Base-by-base conservation (phyloP, 1,140 invertebrate species). In the Conus ventricosus region DNA sequence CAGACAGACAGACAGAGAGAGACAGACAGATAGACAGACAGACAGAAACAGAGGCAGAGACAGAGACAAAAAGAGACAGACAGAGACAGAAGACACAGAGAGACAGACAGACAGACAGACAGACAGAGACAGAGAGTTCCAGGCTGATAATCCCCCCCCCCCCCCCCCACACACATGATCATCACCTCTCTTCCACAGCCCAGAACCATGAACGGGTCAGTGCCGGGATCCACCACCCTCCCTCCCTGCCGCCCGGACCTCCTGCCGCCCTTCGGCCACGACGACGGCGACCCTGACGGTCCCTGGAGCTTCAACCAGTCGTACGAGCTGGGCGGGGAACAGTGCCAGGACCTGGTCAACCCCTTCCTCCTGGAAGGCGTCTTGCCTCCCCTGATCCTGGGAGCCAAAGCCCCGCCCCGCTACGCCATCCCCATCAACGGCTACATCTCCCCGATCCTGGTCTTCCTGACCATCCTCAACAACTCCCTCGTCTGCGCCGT, bases 401-500 rank as follows among this genome's bases (percentile, higher is more conserved):
- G 25, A 5, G 78, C 27, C 78, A 80, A 51, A 20, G 27, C 27
- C 54, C 91, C 91, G 4, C 71, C 88, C 20, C 90, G 91, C 17
- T 93, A 93, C 88, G 89, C 92, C 23, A 91, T 93, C 25, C 91
- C 92, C 5, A 91, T 94, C 25, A 92, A 93, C 57, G 94, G 94
- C 4, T 98, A 97, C 95, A 96, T 97, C 53, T 97, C 97, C 93
- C 98, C 98, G 3, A 97, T 98, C 91, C 96, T 99, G 27, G 96
- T 99, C 11, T 96, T 98, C 5, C 96, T 98, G 17, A 99, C 98
- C 0, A 97, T 98, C 23, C 96, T 98, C 3, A 97, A 97, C 51
- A 99, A 99, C 95, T 97, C 97, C 0, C 95, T 99, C 5, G 98
- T 99, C 51, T 96, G 96, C 87, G 97, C 98, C 4, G 97, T 97